Base-by-base conservation (phyloP, 2,888 invertebrate genomes). In the Agrenia bidenticulata region DNA sequence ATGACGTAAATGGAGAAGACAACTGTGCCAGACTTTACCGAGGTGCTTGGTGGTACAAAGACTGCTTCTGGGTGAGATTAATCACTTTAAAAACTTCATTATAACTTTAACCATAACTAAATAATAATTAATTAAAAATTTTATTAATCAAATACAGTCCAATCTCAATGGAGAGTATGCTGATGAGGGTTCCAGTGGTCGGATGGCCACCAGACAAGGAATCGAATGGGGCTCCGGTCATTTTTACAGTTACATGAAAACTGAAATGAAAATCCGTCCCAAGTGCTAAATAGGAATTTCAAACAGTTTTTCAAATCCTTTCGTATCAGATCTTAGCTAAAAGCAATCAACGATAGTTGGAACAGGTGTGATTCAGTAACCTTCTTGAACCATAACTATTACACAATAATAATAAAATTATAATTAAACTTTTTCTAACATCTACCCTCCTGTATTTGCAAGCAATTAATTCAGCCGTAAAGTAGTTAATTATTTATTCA, bases 221-320 rank as follows among this genome's bases (percentile, higher is more conserved):
- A 64, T 67, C 32, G 53, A 63, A 19, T 67, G 67, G 67, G 67
- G 63, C 61, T 15, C 61, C 61, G 37, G 67, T 63, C 63, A 32
- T 45, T 45, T 45, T 15, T 61, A 67, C 53, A 67, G 67, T 55
- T 55, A 61, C 39, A 54, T 24, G 37, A 61, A 50, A 61, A 55
- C 69, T 4, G 69, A 69, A 50, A 69, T 69, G 66, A 69, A 69
- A 55, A 66, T 69, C 26, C 57, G 69, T 24, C 69, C 69, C 45
- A 45, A 45, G n/a, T 45, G 45, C 45, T 45, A 45, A 39, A 39
- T n/a, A n/a, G n/a, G n/a, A n/a, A n/a, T n/a, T n/a, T n/a, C n/a
- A n/a, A n/a, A n/a, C n/a, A n/a, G n/a, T n/a, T n/a, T n/a, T n/a
- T n/a, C n/a, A n/a, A n/a, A n/a, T n/a, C n/a, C n/a, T n/a, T n/a